phyloP scores from a whole-genome alignment of 2,888 invertebrate genomes.

The Dasysyrphus tricinctus region DNA sequence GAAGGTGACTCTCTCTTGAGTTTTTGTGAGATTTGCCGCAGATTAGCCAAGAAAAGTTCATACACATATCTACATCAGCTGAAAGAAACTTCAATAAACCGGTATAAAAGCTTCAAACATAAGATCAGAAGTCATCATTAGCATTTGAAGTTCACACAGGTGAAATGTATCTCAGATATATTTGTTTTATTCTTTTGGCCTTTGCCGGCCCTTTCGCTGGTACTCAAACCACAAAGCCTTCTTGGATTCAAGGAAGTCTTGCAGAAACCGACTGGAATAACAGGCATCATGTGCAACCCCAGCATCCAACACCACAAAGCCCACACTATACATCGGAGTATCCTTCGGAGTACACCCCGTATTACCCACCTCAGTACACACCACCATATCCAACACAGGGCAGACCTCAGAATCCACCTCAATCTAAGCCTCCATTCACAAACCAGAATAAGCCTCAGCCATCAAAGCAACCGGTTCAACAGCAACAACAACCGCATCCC shows the following conservation, averaged over 20 bases:
- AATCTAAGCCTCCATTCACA: neutral
- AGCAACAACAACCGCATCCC: neutral
- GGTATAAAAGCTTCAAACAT: conserved; percentile 53
- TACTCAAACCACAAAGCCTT: neutral
- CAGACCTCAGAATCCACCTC: conserved; percentile 2
- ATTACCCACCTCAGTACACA: conserved; percentile 19
- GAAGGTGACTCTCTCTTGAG: conserved; percentile 28
- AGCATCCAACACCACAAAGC: neutral
- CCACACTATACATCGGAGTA: conserved; percentile 20
- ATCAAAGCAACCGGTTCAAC: neutral
- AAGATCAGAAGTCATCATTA: conserved; percentile 35
- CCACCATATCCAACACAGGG: conserved; percentile 4
- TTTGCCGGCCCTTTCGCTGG: neutral
- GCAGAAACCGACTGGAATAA: conserved; percentile 10
- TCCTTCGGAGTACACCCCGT: conserved; percentile 18
- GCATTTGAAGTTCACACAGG: conserved; percentile 29
- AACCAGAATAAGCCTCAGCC: neutral
- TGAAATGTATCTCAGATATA: conserved; percentile 44
- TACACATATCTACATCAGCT: conserved; percentile 14
- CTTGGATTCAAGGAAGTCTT: neutral
- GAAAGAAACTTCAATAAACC: conserved; percentile 2
- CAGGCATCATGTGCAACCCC: conserved; percentile 7
- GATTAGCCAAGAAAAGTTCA: conserved; percentile 35
- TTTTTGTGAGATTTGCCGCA: conserved; percentile 1
- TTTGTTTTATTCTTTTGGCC: conserved; percentile 17